These are phyloP conservation scores for Poeciliopsis paucimaculata DNA, from an alignment of 2,797 vertebrate species.

Conservation along the genomic window DNA sequence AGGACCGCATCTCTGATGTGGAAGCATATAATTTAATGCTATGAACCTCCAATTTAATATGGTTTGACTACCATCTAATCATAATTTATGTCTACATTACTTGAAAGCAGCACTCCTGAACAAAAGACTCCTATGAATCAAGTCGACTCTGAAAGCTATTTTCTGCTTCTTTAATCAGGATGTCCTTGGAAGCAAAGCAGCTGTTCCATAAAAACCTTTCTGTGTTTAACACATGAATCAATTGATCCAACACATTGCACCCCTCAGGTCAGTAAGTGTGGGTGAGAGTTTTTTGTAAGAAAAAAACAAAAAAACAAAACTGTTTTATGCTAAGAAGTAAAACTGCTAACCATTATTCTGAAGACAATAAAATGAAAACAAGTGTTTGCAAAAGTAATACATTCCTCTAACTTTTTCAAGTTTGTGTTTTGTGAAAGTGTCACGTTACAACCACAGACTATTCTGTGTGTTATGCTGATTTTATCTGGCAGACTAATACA, in stretches of 20 bases:
- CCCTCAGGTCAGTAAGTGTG: not conserved
- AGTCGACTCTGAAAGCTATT: not conserved
- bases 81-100: not conserved
- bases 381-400: not conserved
- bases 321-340: not conserved
- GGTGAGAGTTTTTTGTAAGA: no score
- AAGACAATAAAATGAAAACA: not conserved
- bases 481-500: not conserved
- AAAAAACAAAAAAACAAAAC: not conserved
- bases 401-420: not conserved
- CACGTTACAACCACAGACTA: not conserved
- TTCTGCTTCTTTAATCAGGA: conserved; percentile 9
- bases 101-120: not conserved
- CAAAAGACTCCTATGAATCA: not conserved
- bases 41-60: not conserved
- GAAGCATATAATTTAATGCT: not conserved
- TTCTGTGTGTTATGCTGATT: not conserved
- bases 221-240: not conserved
- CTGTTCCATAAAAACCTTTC: not conserved
- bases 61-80: not conserved
- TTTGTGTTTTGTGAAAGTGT: not conserved
- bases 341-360: not conserved
- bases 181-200: conserved; percentile 1
- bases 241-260: not conserved
- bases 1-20: not conserved